Evolutionary conservation across 2,797 vertebrate species (phyloP), one percentile per base, ranked within the genome.

Genomic region (Lates japonicus): DNA sequence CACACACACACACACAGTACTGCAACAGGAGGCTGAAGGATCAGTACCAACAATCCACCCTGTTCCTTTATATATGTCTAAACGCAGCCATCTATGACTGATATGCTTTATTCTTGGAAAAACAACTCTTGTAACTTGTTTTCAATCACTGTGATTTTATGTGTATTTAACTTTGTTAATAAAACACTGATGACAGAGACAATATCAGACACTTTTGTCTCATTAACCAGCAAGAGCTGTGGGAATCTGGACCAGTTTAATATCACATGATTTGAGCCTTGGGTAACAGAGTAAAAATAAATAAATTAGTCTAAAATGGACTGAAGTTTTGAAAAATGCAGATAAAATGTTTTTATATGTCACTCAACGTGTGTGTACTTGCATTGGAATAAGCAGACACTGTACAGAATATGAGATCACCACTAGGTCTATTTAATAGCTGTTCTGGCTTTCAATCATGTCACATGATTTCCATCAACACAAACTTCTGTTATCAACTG

Each of bases 111-210:
- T 1, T 60, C 39, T 37, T 61, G 39, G 20, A 52, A 66, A 71
- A 63, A 13, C 46, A 75, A 59, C 64, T 80, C 63, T n/a, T 70
- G 29, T 37, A 41, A 61, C 10, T 29, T 55, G 46, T 69, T 83
- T 80, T 83, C 68, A 76, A 61, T 75, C 22, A 35, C 44, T 87
- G 39, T 70, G 65, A 60, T n/a, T 73, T 35, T 35, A 41, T 51
- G 33, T 75, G 33, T 82, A 61, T 70, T 75, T 7, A 48, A 68
- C 59, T 81, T 84, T 73, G 37, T 74, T 54, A 87, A 88, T 87
- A 84, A 90, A 90, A 73, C 41, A 39, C 5, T 52, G 49, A 60
- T 37, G 41, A 69, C 77, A 8, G 52, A 58, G 10, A 19, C 6
- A n/a, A 44, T 16, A 5, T 20, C 4, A 54, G 39, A 60, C 46